Evolutionary conservation across 2,797 vertebrate species (phyloP), one percentile per base, ranked within the genome.

Genomic region (Sebastes hubbsi): DNA sequence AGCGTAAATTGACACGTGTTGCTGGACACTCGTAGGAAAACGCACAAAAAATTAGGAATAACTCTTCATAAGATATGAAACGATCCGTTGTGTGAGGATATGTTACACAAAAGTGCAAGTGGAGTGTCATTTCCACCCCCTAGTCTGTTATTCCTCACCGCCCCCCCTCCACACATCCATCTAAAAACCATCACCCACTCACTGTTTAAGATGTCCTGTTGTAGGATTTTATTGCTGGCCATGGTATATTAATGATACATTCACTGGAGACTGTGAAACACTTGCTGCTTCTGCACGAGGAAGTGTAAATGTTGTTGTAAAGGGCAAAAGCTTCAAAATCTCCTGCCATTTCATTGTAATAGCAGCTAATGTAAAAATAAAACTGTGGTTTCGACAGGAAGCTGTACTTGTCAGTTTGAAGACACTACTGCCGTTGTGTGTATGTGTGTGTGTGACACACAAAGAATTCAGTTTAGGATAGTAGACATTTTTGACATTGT

Each of bases 371-470:
- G 8, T 22, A 34, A 71, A 42, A 52, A 56, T 46, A 72, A 11
- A 24, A 25, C 25, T 9, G 36, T 61, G 59, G 70, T 63, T 72
- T 68, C 11, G 8, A 68, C 71, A 55, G 78, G 67, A 69, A 76
- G 62, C 42, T 29, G 9, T 30, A 2, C 14, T 4, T 69, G 9
- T 38, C 46, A 27, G 46, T 34, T 36, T 11, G 8, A 22, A 1
- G 27, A 20, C 38, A 3, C 4, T 6, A 1, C 34, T 30, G 29
- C 13, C 30, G 6, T 11, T 22, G 0, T 55, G 18, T 20, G 3
- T 24, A 8, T n/a, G 1, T 46, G 42, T 8, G 42, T 49, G 9
- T 8, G 8, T 63, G 22, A 13, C 1, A 29, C 10, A 46, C 2
- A 49, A 27, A 64, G 14, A 52, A 6, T 2, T 1, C 36, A 49